Conservation (phyloP, 1,140 invertebrate species). For the Dendrolimus punctatus region DNA sequence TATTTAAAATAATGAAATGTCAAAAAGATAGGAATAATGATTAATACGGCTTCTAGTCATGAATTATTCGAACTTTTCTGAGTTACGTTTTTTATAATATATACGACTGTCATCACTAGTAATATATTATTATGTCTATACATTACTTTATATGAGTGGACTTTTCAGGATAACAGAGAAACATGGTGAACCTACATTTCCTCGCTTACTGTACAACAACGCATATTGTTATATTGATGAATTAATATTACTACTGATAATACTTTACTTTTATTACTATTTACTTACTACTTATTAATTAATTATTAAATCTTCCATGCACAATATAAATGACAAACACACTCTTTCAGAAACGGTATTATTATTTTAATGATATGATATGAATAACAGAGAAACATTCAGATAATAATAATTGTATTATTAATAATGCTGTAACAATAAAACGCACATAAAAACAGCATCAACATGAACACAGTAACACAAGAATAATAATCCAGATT, state of each 20-base stretch:
- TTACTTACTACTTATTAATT: too few relatives aligned
- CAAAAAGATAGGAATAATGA: too few relatives aligned
- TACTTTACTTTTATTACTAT: slow-evolving; percentile 35
- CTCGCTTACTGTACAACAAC: slow-evolving; percentile 9
- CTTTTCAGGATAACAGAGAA: too few relatives aligned
- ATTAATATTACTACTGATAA: slow-evolving; percentile 5
- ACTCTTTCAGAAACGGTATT: slow-evolving; percentile 43
- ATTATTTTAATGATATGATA: background rate
- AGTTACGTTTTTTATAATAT: too few relatives aligned
- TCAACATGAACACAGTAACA: slow-evolving; percentile 15
- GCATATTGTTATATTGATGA: slow-evolving; percentile 1
- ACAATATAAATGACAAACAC: slow-evolving; percentile 71
- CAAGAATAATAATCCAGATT: slow-evolving; percentile 10
- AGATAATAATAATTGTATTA: background rate
- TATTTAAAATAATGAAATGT: too few relatives aligned
- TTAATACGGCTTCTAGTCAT: too few relatives aligned
- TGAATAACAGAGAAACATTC: slow-evolving; percentile 1
- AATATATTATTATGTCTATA: too few relatives aligned
- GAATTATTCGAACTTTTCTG: too few relatives aligned
- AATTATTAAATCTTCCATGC: slow-evolving; percentile 62
- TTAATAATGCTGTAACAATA: slow-evolving; percentile 12
- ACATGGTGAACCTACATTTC: background rate
- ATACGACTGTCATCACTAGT: too few relatives aligned
- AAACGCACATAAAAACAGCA: slow-evolving; percentile 16
- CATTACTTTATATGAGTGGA: too few relatives aligned